phyloP scores from a whole-genome alignment of 2,113 vertebrate genomes.

The Aleadryas rufinucha region DNA sequence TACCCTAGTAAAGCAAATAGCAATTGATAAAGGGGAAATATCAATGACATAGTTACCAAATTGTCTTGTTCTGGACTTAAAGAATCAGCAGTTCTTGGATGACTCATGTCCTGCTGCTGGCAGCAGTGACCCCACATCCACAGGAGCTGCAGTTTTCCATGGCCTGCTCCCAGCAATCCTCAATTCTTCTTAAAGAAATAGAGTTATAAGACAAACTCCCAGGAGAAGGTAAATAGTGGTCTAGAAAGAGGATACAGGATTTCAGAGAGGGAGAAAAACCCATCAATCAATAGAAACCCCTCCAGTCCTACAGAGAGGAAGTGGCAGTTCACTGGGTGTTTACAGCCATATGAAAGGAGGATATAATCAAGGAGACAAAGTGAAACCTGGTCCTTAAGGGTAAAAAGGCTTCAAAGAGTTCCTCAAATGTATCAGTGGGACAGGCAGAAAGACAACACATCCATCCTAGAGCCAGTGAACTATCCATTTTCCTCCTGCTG shows the following conservation, averaged over 20 bases:
- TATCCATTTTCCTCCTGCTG: background rate
- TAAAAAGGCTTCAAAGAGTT: background rate
- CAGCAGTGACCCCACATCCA: background rate
- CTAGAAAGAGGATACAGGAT: background rate
- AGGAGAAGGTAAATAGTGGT: background rate
- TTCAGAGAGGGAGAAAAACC: constrained; percentile 1
- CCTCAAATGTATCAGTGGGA: background rate
- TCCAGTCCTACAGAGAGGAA: background rate
- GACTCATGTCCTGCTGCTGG: background rate
- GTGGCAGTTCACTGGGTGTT: constrained; percentile 17
- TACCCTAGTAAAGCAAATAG: background rate
- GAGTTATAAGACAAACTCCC: background rate
- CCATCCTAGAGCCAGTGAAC: background rate
- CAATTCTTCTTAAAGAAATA: background rate
- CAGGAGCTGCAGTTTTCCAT: background rate
- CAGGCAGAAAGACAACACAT: constrained; percentile 31
- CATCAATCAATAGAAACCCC: constrained; percentile 12
- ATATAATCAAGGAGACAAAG: constrained; percentile 27
- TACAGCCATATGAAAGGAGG: background rate
- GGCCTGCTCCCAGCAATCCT: background rate
- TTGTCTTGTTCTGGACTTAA: background rate
- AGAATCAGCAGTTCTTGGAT: background rate
- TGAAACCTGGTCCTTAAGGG: constrained; percentile 27
- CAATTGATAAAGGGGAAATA: background rate
- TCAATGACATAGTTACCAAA: background rate